phyloP scores from a whole-genome alignment of 2,888 invertebrate species.

The Drosophila mettleri region DNA sequence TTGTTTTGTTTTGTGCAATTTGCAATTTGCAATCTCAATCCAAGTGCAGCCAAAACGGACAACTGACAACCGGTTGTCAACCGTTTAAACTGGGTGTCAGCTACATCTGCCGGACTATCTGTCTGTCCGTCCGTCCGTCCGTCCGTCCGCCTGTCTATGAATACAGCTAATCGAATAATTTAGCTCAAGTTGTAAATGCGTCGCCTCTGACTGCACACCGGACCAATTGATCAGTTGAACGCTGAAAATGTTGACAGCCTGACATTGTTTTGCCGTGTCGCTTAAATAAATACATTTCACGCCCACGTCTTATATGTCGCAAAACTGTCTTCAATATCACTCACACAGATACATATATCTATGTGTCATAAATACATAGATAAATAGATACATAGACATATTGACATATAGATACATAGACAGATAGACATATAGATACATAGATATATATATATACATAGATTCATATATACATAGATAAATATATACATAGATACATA shows the following conservation, averaged over 20 bases:
- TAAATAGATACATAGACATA: background rate
- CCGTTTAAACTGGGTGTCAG: conserved; percentile 21
- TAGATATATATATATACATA: background rate
- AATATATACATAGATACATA: background rate
- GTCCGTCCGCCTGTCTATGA: conserved; percentile 1
- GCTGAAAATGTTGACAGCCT: conserved; percentile 3
- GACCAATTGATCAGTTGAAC: conserved; percentile 22
- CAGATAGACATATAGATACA: background rate
- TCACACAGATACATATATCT: background rate
- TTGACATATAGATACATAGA: background rate
- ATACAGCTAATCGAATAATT: conserved; percentile 69
- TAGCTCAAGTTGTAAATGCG: conserved; percentile 45
- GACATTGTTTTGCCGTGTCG: conserved; percentile 10
- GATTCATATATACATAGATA: background rate
- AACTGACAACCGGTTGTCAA: conserved; percentile 29
- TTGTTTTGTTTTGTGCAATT: conserved; percentile 19
- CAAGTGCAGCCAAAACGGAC: conserved; percentile 49
- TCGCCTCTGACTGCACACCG: conserved; percentile 17
- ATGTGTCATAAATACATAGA: background rate
- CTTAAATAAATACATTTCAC: background rate
- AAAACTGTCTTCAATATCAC: background rate
- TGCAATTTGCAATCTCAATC: conserved; percentile 32
- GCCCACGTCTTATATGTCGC: background rate
- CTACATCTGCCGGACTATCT: conserved; percentile 4
- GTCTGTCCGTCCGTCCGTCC: background rate